Percentiles rank a stretch among this genome's conserved stretches.
Conservation (phyloP, 1,140 invertebrate species). For the Hycleus phaleratus region DNA sequence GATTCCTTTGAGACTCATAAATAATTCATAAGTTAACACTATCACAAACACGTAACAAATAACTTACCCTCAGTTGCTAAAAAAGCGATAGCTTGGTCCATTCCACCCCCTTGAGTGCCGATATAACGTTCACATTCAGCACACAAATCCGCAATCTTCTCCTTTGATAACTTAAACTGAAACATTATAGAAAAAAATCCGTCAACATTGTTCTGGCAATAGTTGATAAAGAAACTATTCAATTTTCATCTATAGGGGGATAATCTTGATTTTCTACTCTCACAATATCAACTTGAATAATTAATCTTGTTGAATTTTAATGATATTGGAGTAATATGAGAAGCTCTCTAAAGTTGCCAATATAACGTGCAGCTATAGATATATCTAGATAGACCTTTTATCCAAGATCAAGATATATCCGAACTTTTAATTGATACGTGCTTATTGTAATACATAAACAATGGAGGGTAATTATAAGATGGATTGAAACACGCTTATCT, state of each 20-base stretch:
- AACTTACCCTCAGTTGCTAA: constrained; percentile 70
- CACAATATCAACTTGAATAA: no score
- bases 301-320: no score
- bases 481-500: neutral
- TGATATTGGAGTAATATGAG: no score
- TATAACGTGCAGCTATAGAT: no score
- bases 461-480: no score
- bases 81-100: constrained; percentile 99
- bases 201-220: no score
- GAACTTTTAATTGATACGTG: neutral
- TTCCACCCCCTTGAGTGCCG: constrained; percentile 93
- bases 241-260: no score
- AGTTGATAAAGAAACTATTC: no score
- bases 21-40: constrained; percentile 20
- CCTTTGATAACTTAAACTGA: constrained; percentile 53
- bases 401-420: neutral
- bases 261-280: no score
- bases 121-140: constrained; percentile 86
- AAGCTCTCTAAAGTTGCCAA: neutral
- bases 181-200: constrained; percentile 5
- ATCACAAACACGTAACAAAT: constrained; percentile 16
- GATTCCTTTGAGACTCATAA: constrained; percentile 6
- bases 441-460: no score
- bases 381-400: neutral
- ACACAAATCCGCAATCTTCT: constrained; percentile 77